These are phyloP conservation scores for Gasterosteus nipponicus DNA, from an alignment of 2,113 vertebrate genomes.

Conservation along the genomic window DNA sequence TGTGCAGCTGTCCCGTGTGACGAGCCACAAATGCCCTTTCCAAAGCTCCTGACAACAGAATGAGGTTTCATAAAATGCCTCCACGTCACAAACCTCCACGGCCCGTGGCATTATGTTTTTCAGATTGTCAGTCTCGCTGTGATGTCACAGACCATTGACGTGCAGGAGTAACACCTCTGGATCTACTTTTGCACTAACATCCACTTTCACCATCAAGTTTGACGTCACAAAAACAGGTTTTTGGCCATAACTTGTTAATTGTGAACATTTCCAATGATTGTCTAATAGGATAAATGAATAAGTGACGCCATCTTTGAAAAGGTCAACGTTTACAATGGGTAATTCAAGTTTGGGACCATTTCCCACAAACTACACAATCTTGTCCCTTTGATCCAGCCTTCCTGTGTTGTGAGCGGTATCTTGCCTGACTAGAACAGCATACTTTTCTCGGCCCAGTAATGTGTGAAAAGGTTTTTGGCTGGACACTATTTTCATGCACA, in stretches of 20 bases:
- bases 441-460: constrained; percentile 34
- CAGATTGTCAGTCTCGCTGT: too few species aligned
- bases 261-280: too few species aligned
- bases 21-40: background rate
- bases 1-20: too few species aligned
- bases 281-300: too few species aligned
- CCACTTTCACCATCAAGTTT: background rate
- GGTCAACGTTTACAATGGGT: background rate
- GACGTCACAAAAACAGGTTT: background rate
- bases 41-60: background rate
- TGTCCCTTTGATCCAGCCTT: constrained; percentile 33
- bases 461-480: constrained; percentile 47
- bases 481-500: constrained; percentile 34
- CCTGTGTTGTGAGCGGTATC: constrained; percentile 26
- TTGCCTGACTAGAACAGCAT: constrained; percentile 28
- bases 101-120: too few species aligned
- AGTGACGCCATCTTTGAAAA: background rate
- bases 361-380: constrained; percentile 1
- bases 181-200: background rate
- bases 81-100: background rate
- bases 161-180: too few species aligned
- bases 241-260: background rate
- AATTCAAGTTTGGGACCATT: background rate
- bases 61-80: background rate
- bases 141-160: too few species aligned